Evolutionary conservation across 2,797 vertebrate species (phyloP), one percentile per base, ranked within the genome.

Genomic region (Sebastiscus tertius): DNA sequence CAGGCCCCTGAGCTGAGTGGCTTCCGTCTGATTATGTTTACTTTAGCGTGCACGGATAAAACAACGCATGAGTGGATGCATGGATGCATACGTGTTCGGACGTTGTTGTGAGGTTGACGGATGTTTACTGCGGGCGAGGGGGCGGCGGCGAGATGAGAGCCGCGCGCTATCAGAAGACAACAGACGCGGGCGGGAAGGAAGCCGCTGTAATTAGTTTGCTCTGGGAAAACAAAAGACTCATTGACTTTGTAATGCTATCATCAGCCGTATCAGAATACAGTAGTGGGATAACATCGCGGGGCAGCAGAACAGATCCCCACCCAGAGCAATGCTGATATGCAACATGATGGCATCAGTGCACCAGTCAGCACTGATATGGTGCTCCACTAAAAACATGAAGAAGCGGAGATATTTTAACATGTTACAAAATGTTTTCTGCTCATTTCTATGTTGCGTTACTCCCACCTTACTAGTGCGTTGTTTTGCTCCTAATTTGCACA

Each of bases 151-250:
- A 75, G 85, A 84, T 79, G 87, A 85, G 77, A 82, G 62, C 4
- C 1, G 36, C 0, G 5, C 11, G 14, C 84, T 93, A 94, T 94
- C 94, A 83, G 90, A 22, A 18, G 77, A 72, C 77, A 60, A 68
- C 93, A 93, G 89, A 49, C 56, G 5, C 20, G 1, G 76, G 36
- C 66, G 76, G 91, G 91, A 92, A 94, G 93, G 94, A 94, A 94
- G 83, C 56, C 0, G 67, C 24, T 2, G 70, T 83, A 85, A 95
- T 93, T 88, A 89, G 89, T 81, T 83, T 75, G 84, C 82, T 58
- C 77, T 27, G 78, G 77, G 84, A 91, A 92, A 94, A 94, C 89
- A 92, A 94, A 92, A 85, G 83, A 60, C 72, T 74, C 56, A 22
- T 81, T 84, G 89, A 84, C 86, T 89, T 88, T 87, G 88, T 73